phyloP scores from a whole-genome alignment of 2,113 vertebrate species.

The Ibidorhyncha struthersii region DNA sequence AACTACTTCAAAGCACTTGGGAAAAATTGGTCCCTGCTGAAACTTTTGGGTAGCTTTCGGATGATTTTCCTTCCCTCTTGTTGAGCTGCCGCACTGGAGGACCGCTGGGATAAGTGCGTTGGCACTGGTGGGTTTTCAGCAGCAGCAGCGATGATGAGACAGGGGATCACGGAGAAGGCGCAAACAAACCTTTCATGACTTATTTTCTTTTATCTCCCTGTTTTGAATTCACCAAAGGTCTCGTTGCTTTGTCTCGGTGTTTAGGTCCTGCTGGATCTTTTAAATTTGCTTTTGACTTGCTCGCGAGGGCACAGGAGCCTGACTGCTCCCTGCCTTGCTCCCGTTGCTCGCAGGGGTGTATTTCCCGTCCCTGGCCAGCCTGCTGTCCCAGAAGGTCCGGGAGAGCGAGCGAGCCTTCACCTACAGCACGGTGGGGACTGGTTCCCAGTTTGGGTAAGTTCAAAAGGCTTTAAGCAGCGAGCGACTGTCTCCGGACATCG shows the following conservation, averaged over 20 bases:
- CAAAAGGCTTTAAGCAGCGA: background rate
- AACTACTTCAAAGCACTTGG: background rate
- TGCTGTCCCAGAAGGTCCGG: conserved; percentile 90
- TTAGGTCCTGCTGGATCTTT: background rate
- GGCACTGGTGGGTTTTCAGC: background rate
- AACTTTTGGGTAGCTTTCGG: background rate
- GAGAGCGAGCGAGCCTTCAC: conserved; percentile 90
- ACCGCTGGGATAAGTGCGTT: background rate
- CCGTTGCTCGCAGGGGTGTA: conserved; percentile 64
- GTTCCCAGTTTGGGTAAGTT: conserved; percentile 94
- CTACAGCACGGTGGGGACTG: conserved; percentile 91
- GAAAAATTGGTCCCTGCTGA: background rate
- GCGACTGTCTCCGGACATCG: background rate
- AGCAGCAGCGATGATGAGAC: background rate
- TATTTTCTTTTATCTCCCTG: background rate
- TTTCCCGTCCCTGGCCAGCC: conserved; percentile 78
- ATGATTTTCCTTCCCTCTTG: background rate
- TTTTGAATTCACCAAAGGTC: background rate
- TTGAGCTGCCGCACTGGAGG: background rate
- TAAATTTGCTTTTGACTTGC: background rate
- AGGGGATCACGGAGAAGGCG: accelerated
- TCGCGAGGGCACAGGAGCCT: background rate
- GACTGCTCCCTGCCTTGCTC: background rate
- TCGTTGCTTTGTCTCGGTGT: background rate
- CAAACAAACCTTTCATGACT: background rate